A percentile compares a stretch with the other conserved stretches of the same genome.
These are phyloP conservation scores for Parazoanthus darwini DNA, from an alignment of 92 coral and sea anemone genomes.

Conservation along the genomic window DNA sequence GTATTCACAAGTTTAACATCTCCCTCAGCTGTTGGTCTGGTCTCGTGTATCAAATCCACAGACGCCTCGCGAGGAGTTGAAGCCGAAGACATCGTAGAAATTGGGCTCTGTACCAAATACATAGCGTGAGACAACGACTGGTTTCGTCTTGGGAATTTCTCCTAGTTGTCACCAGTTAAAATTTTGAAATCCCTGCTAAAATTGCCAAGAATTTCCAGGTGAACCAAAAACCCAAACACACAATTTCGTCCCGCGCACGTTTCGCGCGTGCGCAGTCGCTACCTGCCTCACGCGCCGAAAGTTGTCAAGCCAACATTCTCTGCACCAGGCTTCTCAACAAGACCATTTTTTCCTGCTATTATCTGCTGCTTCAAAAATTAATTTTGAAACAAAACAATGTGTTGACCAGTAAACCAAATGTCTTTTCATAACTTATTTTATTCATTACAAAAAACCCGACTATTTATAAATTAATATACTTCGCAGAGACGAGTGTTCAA, in stretches of 20 bases:
- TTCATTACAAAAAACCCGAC: too few relatives aligned
- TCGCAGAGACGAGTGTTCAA: too few relatives aligned
- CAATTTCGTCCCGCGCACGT: neutral
- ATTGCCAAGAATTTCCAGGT: neutral
- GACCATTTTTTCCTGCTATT: too few relatives aligned
- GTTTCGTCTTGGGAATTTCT: neutral
- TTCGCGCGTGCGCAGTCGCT: slow-evolving; percentile 27
- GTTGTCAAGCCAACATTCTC: slow-evolving; percentile 38
- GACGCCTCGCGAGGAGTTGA: slow-evolving; percentile 75
- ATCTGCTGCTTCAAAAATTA: too few relatives aligned
- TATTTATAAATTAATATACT: too few relatives aligned
- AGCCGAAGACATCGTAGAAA: slow-evolving; percentile 66
- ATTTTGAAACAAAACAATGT: too few relatives aligned
- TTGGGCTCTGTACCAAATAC: slow-evolving; percentile 91
- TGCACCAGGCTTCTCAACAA: neutral
- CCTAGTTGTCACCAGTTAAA: neutral
- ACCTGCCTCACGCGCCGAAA: slow-evolving; percentile 15
- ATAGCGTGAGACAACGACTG: slow-evolving; percentile 38
- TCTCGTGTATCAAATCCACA: slow-evolving; percentile 34
- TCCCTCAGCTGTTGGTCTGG: slow-evolving; percentile 83
- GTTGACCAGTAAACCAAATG: too few relatives aligned
- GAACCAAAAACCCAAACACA: neutral
- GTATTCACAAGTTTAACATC: slow-evolving; percentile 68
- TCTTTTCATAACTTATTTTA: too few relatives aligned
- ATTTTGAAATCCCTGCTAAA: neutral